A percentile compares a stretch with the other conserved stretches of the same genome.
Evolutionary conservation across 64 coral and sea anemone genomes (phyloP).

Genomic region (Dendrophyllia cribrosa): DNA sequence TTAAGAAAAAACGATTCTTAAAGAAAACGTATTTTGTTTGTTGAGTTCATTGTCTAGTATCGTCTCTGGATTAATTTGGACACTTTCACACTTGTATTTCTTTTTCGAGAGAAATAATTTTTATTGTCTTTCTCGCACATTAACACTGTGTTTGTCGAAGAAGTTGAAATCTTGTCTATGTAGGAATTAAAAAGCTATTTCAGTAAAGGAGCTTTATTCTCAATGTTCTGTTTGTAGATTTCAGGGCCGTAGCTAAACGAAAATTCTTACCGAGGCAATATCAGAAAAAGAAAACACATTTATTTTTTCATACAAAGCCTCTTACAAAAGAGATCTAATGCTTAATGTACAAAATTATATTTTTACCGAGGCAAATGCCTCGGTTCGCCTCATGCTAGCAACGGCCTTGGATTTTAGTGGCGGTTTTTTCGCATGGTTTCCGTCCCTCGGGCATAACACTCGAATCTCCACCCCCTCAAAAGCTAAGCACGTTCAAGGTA

Average conservation of each 20-base stretch:
- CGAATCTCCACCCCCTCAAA: background rate
- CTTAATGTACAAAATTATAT: too few species aligned
- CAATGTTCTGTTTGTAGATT: background rate
- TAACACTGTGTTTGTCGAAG: background rate
- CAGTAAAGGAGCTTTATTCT: background rate
- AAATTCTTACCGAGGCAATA: too few species aligned
- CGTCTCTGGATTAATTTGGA: background rate
- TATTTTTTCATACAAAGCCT: too few species aligned
- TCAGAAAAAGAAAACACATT: too few species aligned
- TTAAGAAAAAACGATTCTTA: constrained; percentile 15
- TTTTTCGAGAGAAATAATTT: background rate
- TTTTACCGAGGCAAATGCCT: too few species aligned
- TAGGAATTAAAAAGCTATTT: background rate
- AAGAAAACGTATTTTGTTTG: background rate
- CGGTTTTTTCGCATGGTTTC: constrained; percentile 27
- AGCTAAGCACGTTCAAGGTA: constrained; percentile 19
- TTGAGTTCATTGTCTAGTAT: background rate
- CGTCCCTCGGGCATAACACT: constrained; percentile 36
- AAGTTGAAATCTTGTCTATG: background rate
- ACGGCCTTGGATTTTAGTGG: background rate
- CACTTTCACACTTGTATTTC: background rate
- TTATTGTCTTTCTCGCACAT: background rate
- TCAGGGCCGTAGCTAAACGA: too few species aligned
- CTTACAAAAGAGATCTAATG: too few species aligned
- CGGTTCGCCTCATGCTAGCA: too few species aligned